Evolutionary conservation across 2,797 vertebrate species (phyloP), one percentile per base, ranked within the genome.

Genomic region (Microctenopoma steveboyesi): DNA sequence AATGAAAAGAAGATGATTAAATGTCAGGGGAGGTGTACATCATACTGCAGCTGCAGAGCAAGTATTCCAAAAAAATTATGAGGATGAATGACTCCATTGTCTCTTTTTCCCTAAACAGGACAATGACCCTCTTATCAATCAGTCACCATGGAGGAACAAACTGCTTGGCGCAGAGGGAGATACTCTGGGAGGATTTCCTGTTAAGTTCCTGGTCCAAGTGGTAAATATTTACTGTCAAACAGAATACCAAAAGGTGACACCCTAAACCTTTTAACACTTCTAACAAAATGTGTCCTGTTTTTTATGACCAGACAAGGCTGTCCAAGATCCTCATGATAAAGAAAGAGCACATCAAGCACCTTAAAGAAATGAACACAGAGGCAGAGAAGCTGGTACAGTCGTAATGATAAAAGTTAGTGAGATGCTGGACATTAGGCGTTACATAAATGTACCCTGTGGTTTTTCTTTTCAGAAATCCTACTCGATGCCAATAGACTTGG

Each of bases 321-420:
- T 99, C 98, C 14, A 99, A 98, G 94, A 99, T 99, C 82, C 96
- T 99, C 64, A 99, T 98, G 98, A 97, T 98, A 88, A 99, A 99
- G 91, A 99, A 99, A 81, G 97, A 99, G 40, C 97, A 98, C 90
- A 98, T 99, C 86, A 98, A 96, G 88, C 97, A 97, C 85, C 93
- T 99, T 86, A 97, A 96, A 88, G 97, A 99, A 88, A 98, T 99
- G 98, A 99, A 99, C 86, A 96, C 96, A 3, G 97, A 99, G 87
- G 97, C 97, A 84, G 98, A 99, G 92, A 99, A 98, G 87, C 83
- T 97, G 97, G 98, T 99, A 90, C 88, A 85, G 7, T 71, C 18
- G 18, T 22, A n/a, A 12, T 14, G 8, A 46, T 46, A 9, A 18
- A 22, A 22, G 22, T 22, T 22, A 22, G 22, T 22, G 22, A 22